Conservation (phyloP, 2,797 vertebrate species). For the Mico argentatus region DNA sequence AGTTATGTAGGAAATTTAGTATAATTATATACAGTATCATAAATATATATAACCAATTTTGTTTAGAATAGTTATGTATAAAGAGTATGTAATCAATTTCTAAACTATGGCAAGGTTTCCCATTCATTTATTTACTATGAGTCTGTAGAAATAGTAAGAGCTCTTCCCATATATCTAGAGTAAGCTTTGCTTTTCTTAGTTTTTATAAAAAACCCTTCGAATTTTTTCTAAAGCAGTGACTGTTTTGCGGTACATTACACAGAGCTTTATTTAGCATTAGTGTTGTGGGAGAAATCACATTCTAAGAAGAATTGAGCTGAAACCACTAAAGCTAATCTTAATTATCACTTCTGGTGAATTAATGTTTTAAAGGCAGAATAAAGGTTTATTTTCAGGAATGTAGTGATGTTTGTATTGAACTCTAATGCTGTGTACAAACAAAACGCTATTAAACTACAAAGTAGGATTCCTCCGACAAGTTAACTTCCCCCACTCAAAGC, state of each 20-base stretch:
- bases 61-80: neutral
- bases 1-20: neutral
- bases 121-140: neutral
- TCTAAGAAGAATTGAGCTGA: slow-evolving; percentile 67
- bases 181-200: neutral
- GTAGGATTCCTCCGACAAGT: neutral
- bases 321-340: slow-evolving; percentile 76
- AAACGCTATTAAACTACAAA: slow-evolving; percentile 32
- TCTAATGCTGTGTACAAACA: slow-evolving; percentile 69
- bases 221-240: slow-evolving; percentile 40
- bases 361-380: slow-evolving; percentile 70
- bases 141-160: neutral
- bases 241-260: slow-evolving; percentile 35
- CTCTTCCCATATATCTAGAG: neutral
- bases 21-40: neutral
- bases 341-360: slow-evolving; percentile 81
- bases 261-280: slow-evolving; percentile 73
- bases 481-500: neutral
- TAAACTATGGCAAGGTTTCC: neutral
- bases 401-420: slow-evolving; percentile 74
- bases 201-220: slow-evolving; percentile 52
- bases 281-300: slow-evolving; percentile 60
- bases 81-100: neutral
- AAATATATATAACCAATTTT: neutral
- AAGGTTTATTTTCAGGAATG: slow-evolving; percentile 72